Evolutionary conservation across 2,888 invertebrate species (phyloP), one percentile per base, ranked within the genome.

Genomic region (Hemaris fuciformis): DNA sequence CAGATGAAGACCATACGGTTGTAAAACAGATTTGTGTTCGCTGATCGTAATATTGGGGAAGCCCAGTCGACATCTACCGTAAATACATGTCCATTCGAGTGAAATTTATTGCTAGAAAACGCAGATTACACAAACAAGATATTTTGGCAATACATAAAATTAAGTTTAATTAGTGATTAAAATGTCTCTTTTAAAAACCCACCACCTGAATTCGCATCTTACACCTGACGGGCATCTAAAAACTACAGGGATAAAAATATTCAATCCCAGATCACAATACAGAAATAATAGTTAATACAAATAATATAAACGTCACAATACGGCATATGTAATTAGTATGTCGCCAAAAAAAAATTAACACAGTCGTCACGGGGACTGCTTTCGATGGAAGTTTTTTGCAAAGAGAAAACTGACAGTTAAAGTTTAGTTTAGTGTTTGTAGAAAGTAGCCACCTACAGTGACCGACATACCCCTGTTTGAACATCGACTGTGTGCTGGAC

Each of bases 381-480:
- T 31, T 31, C 1, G 18, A 3, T 53, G 18, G 31, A 53, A 3
- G 6, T 53, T 53, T 48, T 53, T 53, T 53, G 53, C 53, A 31
- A 48, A 53, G 53, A 15, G 53, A 53, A 53, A 53, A 27, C 31
- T 7, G 53, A 5, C 27, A 27, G 18, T 53, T 18, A 10, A 27
- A 53, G 53, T 53, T 53, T 31, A 53, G 10, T 43, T 43, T 43
- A 43, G 20, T 53, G 27, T 53, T 53, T 31, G 53, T 53, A 53
- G 53, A 53, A 53, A 53, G 53, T 18, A 53, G 18, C 48, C 48
- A 48, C 48, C 48, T 46, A 46, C 46, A 13, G n/a, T 15, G 48
- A 27, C 53, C 53, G 53, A 53, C 53, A 10, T 53, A 53, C 53
- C 53, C 31, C 27, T 53, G 27, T 53, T 53, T 53, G 53, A 18